These are phyloP conservation scores for Apis dorsata DNA, from an alignment of 1,140 invertebrate genomes.

Conservation along the genomic window DNA sequence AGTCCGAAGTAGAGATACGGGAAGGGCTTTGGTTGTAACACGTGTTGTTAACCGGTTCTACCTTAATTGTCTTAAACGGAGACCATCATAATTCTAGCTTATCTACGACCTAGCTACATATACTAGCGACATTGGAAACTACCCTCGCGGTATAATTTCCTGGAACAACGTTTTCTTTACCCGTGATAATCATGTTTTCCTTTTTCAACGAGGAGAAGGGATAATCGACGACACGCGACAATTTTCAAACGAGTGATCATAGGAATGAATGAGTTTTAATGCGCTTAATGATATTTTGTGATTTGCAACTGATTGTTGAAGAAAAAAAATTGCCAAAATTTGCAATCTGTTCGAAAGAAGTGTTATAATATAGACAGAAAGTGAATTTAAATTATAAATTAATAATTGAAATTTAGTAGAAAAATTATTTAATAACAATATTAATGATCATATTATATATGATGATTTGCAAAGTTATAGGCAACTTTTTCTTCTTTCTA, in stretches of 20 bases:
- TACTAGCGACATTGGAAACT: slow-evolving; percentile 40
- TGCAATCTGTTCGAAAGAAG: neutral
- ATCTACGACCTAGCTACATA: neutral
- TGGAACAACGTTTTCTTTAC: neutral
- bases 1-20: slow-evolving; percentile 68
- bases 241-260: neutral
- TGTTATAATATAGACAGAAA: no score
- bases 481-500: no score
- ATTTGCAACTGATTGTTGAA: neutral
- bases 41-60: slow-evolving; percentile 74
- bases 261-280: neutral
- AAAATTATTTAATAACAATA: no score
- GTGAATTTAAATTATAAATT: no score
- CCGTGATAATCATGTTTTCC: neutral
- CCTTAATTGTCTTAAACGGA: slow-evolving; percentile 74
- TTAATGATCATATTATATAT: no score
- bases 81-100: slow-evolving; percentile 70
- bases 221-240: slow-evolving; percentile 1
- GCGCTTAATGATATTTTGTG: neutral
- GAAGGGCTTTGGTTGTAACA: slow-evolving; percentile 71
- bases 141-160: neutral
- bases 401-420: no score
- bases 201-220: neutral
- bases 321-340: neutral
- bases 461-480: no score